phyloP scores from a whole-genome alignment of 2,113 vertebrate species.

The Australoheros scitulus region DNA sequence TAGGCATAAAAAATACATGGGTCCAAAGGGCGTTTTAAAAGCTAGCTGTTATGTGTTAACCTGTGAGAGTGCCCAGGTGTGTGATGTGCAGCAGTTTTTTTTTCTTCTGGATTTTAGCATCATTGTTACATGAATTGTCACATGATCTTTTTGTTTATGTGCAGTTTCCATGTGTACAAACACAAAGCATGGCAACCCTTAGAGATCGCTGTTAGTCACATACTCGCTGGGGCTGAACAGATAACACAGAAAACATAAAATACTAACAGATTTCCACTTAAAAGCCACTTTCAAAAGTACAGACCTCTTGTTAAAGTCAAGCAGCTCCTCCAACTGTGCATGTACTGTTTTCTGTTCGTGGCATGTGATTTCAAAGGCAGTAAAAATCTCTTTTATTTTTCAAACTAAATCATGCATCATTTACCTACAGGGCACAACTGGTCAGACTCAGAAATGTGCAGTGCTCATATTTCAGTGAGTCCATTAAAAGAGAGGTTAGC shows the following conservation, averaged over 20 bases:
- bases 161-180: background rate
- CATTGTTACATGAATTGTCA: background rate
- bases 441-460: background rate
- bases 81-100: background rate
- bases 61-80: background rate
- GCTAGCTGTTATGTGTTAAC: background rate
- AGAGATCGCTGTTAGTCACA: background rate
- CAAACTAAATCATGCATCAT: background rate
- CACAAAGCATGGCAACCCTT: background rate
- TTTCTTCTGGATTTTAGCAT: background rate
- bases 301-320: background rate
- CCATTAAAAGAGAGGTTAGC: background rate
- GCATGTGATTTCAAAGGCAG: background rate
- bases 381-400: background rate
- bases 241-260: background rate
- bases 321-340: fast-evolving
- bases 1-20: fast-evolving
- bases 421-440: background rate
- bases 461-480: background rate
- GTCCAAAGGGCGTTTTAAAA: background rate
- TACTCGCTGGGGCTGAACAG: background rate
- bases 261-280: background rate
- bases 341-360: background rate
- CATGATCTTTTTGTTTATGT: background rate
- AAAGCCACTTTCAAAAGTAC: background rate